phyloP scores from a whole-genome alignment of 2,797 vertebrate genomes.

The Pachyuromys duprasi region DNA sequence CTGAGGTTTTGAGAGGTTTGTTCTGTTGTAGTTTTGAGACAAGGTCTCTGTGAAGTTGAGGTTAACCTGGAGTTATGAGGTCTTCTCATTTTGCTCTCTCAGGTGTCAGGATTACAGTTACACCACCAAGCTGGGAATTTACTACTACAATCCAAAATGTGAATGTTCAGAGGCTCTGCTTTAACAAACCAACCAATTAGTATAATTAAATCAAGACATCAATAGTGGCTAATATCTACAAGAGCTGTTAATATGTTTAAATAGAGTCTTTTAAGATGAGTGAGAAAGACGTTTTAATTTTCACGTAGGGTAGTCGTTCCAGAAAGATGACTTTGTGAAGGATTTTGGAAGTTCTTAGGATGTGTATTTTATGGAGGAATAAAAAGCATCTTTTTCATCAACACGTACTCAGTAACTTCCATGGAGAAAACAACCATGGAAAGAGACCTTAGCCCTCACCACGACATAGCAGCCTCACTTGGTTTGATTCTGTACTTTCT shows the following conservation, averaged over 20 bases:
- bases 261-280: background rate
- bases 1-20: background rate
- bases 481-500: background rate
- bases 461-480: background rate
- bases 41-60: background rate
- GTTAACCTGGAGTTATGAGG: background rate
- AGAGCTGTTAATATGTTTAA: background rate
- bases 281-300: background rate
- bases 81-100: background rate
- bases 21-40: background rate
- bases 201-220: background rate
- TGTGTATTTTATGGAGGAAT: background rate
- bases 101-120: background rate
- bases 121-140: background rate
- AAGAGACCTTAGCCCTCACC: background rate
- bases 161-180: background rate
- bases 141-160: background rate
- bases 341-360: background rate
- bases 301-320: background rate
- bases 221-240: background rate
- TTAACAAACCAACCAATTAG: background rate
- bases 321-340: background rate
- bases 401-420: accelerated
- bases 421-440: background rate
- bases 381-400: background rate